phyloP scores from a whole-genome alignment of 2,888 invertebrate genomes.

The Tinea semifulvella region DNA sequence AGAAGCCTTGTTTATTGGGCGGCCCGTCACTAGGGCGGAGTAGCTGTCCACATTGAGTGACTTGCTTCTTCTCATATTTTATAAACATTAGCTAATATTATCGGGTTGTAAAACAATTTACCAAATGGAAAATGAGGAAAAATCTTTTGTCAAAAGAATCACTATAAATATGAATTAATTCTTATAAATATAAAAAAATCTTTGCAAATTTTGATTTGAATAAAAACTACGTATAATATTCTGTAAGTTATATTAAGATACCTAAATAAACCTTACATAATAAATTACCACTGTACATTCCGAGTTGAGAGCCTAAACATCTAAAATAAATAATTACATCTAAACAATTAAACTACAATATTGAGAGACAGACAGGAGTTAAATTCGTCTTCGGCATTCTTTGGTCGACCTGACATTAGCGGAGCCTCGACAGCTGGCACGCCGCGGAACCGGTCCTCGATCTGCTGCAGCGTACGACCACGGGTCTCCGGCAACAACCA shows the following conservation, averaged over 20 bases:
- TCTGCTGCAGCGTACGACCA: conserved; percentile 42
- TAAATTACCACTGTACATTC: no score
- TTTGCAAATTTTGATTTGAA: no score
- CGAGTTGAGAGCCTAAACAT: not conserved
- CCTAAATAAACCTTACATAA: no score
- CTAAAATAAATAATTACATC: conserved; percentile 3
- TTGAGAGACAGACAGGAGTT: not conserved
- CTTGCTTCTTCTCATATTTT: conserved; percentile 3
- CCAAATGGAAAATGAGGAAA: no score
- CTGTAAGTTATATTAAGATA: no score
- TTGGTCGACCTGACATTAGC: conserved; percentile 20
- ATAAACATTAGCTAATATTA: no score
- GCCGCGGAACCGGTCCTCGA: conserved; percentile 43
- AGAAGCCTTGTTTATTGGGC: conserved; percentile 56
- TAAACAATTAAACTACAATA: conserved; percentile 2
- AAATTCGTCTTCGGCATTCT: not conserved
- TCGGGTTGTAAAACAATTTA: no score
- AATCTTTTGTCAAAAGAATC: no score
- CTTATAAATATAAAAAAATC: no score
- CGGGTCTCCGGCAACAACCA: conserved; percentile 44
- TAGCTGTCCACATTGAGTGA: conserved; percentile 5
- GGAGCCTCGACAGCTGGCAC: conserved; percentile 22
- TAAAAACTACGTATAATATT: no score
- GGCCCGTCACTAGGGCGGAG: conserved; percentile 34
- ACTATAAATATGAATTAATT: no score